phyloP scores from a whole-genome alignment of 2,888 invertebrate species.

The Chrysolina oricalcia region DNA sequence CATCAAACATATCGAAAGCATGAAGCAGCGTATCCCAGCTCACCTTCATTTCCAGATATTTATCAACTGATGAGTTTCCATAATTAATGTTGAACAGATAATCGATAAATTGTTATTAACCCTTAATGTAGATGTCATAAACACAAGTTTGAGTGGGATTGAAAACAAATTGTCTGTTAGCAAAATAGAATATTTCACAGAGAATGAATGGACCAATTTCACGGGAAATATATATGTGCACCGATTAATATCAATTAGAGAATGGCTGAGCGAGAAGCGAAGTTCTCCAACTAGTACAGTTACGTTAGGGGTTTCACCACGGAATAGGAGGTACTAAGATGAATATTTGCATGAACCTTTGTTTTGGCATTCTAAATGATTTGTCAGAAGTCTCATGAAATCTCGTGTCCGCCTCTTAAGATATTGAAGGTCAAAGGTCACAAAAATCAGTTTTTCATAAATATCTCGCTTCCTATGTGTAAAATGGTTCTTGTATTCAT shows the following conservation, averaged over 20 bases:
- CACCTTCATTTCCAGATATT: conserved; percentile 30
- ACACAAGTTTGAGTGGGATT: conserved; percentile 21
- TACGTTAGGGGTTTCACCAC: no score
- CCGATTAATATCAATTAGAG: conserved; percentile 23
- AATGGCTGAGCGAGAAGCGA: conserved; percentile 11
- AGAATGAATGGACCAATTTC: conserved; percentile 20
- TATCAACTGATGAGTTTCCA: conserved; percentile 24
- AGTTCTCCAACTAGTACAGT: no score
- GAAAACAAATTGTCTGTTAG: conserved; percentile 14
- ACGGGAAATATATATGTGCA: conserved; percentile 8
- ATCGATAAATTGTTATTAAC: conserved; percentile 21
- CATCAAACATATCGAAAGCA: background rate
- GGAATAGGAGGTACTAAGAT: no score
- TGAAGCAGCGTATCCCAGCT: background rate
- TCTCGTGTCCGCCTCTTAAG: no score
- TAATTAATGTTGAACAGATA: conserved; percentile 18
- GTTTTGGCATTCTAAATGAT: no score
- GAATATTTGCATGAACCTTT: no score
- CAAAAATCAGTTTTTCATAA: no score
- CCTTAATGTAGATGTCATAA: conserved; percentile 24
- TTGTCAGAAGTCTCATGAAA: no score
- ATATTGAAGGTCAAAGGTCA: no score
- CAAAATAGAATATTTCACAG: conserved; percentile 22
- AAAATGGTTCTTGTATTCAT: no score
- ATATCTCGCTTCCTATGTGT: no score